These are phyloP conservation scores for Solenopsis fugax DNA, from an alignment of 1,140 invertebrate genomes.

Conservation along the genomic window DNA sequence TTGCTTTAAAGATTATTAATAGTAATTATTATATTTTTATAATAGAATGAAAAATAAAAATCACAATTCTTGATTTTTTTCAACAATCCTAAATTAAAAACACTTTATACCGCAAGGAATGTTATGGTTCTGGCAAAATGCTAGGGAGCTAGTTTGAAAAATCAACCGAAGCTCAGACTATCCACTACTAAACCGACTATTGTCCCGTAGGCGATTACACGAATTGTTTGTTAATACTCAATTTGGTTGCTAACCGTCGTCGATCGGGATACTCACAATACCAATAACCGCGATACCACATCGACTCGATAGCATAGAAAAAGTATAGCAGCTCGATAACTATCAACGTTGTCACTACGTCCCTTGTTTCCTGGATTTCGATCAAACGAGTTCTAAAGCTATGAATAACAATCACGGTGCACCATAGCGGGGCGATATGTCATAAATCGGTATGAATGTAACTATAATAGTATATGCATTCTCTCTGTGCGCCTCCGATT, in stretches of 20 bases:
- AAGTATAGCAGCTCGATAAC: slow-evolving; percentile 66
- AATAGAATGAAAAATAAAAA: not conserved
- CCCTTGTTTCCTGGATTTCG: not conserved
- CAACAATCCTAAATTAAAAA: not conserved
- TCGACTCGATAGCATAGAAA: slow-evolving; percentile 55
- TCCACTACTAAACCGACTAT: slow-evolving; percentile 55
- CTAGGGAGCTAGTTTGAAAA: slow-evolving; percentile 8
- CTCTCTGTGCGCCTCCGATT: not conserved
- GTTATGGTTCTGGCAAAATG: not conserved
- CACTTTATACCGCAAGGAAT: not conserved
- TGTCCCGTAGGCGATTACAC: slow-evolving; percentile 29
- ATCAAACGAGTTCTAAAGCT: slow-evolving; percentile 43
- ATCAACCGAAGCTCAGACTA: slow-evolving; percentile 22
- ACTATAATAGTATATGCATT: not conserved
- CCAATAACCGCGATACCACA: slow-evolving; percentile 70
- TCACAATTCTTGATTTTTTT: not conserved
- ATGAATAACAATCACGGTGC: slow-evolving; percentile 24
- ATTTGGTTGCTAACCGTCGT: slow-evolving; percentile 56
- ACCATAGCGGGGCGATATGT: not conserved
- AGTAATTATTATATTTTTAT: not conserved
- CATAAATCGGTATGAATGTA: not conserved
- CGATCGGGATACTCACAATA: slow-evolving; percentile 62
- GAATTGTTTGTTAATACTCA: slow-evolving; percentile 73
- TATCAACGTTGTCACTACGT: slow-evolving; percentile 28
- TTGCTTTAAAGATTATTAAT: not conserved